Evolutionary conservation across 1,140 invertebrate species (phyloP).

Genomic region (Hypsibius dujardini): DNA sequence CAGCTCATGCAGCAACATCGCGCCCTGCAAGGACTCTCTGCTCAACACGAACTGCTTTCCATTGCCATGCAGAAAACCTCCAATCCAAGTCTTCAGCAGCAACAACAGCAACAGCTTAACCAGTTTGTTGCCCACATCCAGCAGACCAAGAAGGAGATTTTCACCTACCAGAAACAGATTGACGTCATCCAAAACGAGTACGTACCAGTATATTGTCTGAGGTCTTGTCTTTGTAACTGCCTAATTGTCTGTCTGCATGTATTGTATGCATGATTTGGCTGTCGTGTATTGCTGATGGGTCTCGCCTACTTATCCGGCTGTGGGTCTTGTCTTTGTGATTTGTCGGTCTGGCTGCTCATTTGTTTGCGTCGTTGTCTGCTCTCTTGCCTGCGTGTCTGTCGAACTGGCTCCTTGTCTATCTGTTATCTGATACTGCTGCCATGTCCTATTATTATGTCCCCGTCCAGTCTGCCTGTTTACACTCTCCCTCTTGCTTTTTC

Average conservation of each 20-base stretch:
- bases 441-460: too few relatives aligned
- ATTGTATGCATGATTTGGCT: too few relatives aligned
- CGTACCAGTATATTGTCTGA: not conserved
- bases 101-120: constrained; percentile 28
- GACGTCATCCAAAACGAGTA: constrained; percentile 8
- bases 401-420: not conserved
- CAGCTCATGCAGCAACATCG: constrained; percentile 27
- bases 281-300: too few relatives aligned
- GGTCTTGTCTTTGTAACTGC: too few relatives aligned
- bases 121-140: constrained; percentile 24
- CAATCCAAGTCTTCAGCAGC: constrained; percentile 27
- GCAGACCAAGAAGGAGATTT: constrained; percentile 23
- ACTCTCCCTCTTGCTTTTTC: too few relatives aligned
- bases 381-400: not conserved
- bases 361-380: not conserved
- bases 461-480: too few relatives aligned
- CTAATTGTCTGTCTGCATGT: too few relatives aligned
- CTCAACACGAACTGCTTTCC: constrained; percentile 23
- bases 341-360: too few relatives aligned
- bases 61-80: constrained; percentile 9
- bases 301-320: too few relatives aligned
- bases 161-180: not conserved
- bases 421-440: not conserved
- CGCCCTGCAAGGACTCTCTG: constrained; percentile 28
- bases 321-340: too few relatives aligned